Percentiles rank a stretch among this genome's conserved stretches.
Conservation (phyloP, 2,797 vertebrate genomes). For the Coracias cyanogaster region DNA sequence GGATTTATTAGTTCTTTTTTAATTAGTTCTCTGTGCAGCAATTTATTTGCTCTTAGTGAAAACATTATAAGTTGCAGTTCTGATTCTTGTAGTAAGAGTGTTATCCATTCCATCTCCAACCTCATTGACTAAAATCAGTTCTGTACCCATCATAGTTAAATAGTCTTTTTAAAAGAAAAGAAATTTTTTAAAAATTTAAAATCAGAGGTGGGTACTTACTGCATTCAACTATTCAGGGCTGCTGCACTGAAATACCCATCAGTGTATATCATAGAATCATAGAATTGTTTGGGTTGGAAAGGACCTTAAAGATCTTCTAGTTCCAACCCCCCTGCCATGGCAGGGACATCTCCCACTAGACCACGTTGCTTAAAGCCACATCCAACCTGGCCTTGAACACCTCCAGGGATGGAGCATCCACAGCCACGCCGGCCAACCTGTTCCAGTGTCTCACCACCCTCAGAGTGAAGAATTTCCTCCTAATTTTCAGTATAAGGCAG, state of each 20-base stretch:
- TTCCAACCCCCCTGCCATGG: no score
- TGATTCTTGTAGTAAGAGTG: neutral
- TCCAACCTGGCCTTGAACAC: no score
- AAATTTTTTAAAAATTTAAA: neutral
- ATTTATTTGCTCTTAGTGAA: constrained; percentile 28
- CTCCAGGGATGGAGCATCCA: no score
- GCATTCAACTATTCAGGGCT: neutral
- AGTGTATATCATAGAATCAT: neutral
- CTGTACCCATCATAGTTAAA: neutral
- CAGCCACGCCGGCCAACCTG: no score
- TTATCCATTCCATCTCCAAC: neutral
- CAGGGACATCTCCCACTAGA: no score
- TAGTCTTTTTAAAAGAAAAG: neutral
- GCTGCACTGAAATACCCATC: neutral
- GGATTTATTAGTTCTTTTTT: constrained; percentile 31
- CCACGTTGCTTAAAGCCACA: no score
- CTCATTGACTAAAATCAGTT: neutral
- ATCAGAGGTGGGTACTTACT: neutral
- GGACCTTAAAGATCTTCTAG: no score
- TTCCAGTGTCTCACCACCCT: no score
- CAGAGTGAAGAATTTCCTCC: no score
- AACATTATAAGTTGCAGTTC: neutral
- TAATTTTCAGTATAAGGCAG: neutral
- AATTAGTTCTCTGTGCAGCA: neutral
- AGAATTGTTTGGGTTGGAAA: no score